Base-by-base conservation (phyloP, 2,888 invertebrate genomes). In the Antheraea assamensis region DNA sequence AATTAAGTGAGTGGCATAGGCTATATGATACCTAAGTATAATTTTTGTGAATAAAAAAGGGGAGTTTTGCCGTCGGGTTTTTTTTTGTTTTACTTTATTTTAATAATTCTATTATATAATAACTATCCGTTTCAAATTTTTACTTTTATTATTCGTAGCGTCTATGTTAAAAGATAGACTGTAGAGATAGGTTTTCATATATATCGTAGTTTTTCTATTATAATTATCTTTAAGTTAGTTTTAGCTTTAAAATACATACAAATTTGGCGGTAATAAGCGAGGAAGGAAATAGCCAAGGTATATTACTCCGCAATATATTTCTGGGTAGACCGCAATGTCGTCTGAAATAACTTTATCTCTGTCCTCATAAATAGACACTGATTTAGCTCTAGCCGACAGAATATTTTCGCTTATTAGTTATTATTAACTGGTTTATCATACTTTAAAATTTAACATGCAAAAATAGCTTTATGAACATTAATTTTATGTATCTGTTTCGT, bases 241-340 rank as follows among this genome's bases (percentile, higher is more conserved):
- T 58, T 24, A 24, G 8, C 24, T 58, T 10, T 7, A 58, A n/a
- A 24, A 42, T 58, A 21, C 21, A 7, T 58, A 24, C 4, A 64
- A 27, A 17, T 61, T n/a, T n/a, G n/a, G n/a, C n/a, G n/a, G n/a
- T n/a, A n/a, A n/a, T 64, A 61, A 27, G 30, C 27, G 30, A 71
- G n/a, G 35, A 49, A 64, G n/a, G 35, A 68, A 68, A 30, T 55
- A 30, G 31, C n/a, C 30, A 31, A 66, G 31, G 31, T 58, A n/a
- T 17, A 49, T 24, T 71, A 61, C 47, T n/a, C 71, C 75, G 78
- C 79, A 82, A 84, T 84, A 83, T 82, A 82, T 83, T 77, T 77
- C 78, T 75, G 77, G 76, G 80, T 82, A 81, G 81, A 80, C 74
- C 76, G 76, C 74, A 71, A 73, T 78, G 68, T 27, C 72, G 55